Base-by-base conservation (phyloP, 2,888 invertebrate genomes). In the Stenodera caucasica region DNA sequence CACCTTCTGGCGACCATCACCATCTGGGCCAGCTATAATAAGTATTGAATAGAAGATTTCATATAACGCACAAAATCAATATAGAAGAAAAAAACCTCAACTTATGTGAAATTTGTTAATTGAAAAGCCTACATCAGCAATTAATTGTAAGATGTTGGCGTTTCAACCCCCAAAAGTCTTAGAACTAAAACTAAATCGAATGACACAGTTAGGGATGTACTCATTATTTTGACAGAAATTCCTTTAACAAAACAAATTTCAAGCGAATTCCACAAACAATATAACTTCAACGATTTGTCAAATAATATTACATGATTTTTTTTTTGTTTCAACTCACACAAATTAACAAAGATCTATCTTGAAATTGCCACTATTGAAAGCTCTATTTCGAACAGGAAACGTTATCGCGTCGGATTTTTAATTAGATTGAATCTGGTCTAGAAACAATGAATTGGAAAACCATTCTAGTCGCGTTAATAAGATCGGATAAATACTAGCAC, bases 1-100 rank as follows among this genome's bases (percentile, higher is more conserved):
- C 73, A 73, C 72, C 74, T 74, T 73, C 72, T 73, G 74, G 72
- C 68, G 66, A 67, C 66, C 69, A 65, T 63, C 61, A 72, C 72
- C n/a, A 73, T 71, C 69, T 75, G 73, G 12, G 72, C 70, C 69
- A 66, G 69, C 65, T 66, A 65, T 70, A 70, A 71, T 69, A 68
- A 69, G 45, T 45, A 45, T 18, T 45, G 12, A 45, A 45, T 45
- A 23, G 45, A 12, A 45, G n/a, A n/a, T n/a, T n/a, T n/a, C n/a
- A n/a, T n/a, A n/a, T n/a, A n/a, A n/a, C n/a, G n/a, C n/a, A n/a
- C n/a, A n/a, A n/a, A n/a, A n/a, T n/a, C n/a, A n/a, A n/a, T n/a
- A n/a, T n/a, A n/a, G n/a, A n/a, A n/a, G n/a, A n/a, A n/a, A n/a
- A n/a, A n/a, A n/a, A n/a, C n/a, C n/a, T n/a, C n/a, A n/a, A n/a